Conservation (phyloP, 2,888 invertebrate genomes). For the Eristalis intricaria region DNA sequence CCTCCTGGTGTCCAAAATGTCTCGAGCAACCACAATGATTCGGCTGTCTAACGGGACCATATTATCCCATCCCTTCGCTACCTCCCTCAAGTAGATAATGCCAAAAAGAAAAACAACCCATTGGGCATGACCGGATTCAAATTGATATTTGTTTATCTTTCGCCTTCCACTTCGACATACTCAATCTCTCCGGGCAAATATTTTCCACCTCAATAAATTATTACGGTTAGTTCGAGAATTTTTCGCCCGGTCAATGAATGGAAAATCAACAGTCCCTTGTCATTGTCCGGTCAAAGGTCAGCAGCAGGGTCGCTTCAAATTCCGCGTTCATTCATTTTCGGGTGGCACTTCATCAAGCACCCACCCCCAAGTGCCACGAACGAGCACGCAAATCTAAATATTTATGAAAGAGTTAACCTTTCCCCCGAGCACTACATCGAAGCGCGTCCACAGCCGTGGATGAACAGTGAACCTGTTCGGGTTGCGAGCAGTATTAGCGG, state of each 20-base stretch:
- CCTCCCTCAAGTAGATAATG: too few species aligned
- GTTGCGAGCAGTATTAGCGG: conserved; percentile 7
- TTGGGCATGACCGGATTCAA: not conserved
- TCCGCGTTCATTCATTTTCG: not conserved
- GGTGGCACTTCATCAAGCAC: too few species aligned
- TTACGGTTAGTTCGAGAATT: conserved; percentile 2
- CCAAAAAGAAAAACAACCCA: too few species aligned
- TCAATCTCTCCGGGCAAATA: not conserved
- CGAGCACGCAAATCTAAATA: conserved; percentile 3
- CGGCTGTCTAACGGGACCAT: too few species aligned
- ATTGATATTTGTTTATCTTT: conserved; percentile 30
- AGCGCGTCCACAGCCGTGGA: not conserved
- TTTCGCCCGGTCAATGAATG: not conserved
- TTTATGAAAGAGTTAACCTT: conserved; percentile 40
- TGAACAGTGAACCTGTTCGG: not conserved
- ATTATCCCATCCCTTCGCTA: not conserved
- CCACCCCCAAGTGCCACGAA: too few species aligned
- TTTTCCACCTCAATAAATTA: conserved; percentile 25
- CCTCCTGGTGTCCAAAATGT: too few species aligned
- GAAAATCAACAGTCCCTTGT: conserved; percentile 5
- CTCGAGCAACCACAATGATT: too few species aligned
- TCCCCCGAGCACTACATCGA: not conserved
- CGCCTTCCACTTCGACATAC: conserved; percentile 1
- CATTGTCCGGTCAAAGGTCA: conserved; percentile 4
- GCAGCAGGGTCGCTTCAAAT: not conserved